Evolutionary conservation across 2,113 vertebrate genomes (phyloP).

Genomic region (Aplodontia rufa): DNA sequence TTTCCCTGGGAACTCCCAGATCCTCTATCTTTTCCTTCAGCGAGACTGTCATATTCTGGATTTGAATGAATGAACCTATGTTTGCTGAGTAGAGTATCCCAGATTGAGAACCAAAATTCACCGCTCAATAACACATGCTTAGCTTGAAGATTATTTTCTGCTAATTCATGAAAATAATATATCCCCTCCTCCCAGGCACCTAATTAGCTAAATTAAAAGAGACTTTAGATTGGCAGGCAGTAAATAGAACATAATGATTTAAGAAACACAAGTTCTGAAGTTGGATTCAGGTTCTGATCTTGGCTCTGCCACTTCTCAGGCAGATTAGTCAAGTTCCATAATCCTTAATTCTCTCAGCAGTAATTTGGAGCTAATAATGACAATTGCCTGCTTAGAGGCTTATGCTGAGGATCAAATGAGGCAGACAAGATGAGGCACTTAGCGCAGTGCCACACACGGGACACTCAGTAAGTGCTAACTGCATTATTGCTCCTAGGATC

Average conservation of each 20-base stretch:
- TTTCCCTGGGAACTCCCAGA: not conserved
- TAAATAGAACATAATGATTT: not conserved
- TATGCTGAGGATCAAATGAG: not conserved
- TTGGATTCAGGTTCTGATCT: not conserved
- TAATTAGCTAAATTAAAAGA: slow-evolving; percentile 30
- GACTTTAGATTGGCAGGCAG: not conserved
- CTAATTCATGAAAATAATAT: not conserved
- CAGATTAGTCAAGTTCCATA: not conserved
- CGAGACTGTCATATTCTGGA: not conserved
- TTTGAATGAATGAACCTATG: not conserved
- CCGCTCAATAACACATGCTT: not conserved
- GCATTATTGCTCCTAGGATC: not conserved
- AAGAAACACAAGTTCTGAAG: not conserved
- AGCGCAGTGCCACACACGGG: not conserved
- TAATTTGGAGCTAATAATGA: not conserved
- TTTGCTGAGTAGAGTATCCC: not conserved
- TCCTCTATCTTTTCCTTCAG: not conserved
- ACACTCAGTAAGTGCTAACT: not conserved
- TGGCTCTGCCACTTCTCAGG: not conserved
- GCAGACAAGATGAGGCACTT: not conserved
- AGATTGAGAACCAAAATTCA: not conserved
- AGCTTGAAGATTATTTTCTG: not conserved
- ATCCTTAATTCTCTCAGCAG: not conserved
- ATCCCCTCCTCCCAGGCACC: not conserved
- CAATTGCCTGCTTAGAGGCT: not conserved